Base-by-base conservation (phyloP, 2,113 vertebrate genomes). In the Entelurus aequoreus region DNA sequence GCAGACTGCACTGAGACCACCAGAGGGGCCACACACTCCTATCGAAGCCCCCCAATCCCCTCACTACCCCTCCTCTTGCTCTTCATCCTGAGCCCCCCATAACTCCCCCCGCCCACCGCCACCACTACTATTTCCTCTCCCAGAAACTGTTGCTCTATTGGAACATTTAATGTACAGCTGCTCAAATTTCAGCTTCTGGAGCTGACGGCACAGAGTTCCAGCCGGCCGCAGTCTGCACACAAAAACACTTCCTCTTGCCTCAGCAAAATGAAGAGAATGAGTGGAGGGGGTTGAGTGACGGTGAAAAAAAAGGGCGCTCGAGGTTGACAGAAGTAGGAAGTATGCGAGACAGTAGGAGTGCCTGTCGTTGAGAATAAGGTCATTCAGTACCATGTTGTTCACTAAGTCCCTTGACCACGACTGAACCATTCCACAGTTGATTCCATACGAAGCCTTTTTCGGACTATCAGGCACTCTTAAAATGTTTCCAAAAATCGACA, bases 121-220 rank as follows among this genome's bases (percentile, higher is more conserved):
- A 54, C 63, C 64, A 59, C 76, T 82, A 77, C 74, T 70, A 81
- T 85, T 86, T 83, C 72, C 85, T 65, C 73, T 78, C 74, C 38
- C 64, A 84, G 72, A 90, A 91, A 88, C 68, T 69, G 81, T 88
- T 89, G 78, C 84, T 86, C 82, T 82, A 81, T 82, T 88, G 90
- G 88, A 91, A 91, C 86, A 83, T 91, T 91, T 88, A 88, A 90
- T 85, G 76, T 72, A 76, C 57, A 63, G 60, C 48, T 76, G 81
- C 86, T 91, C 83, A 49, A 57, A 77, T 90, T 89, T 86, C 84
- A 37, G 74, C 76, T 82, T 84, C 79, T 76, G 72, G 59, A 44
- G 77, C 68, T 72, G 76, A 79, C 69, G 57, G 80, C 75, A 55
- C 59, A 65, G 58, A 79, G 72, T 82, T 87, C 85, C 83, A 84